A percentile compares a stretch with the other conserved stretches of the same genome.
Conservation (phyloP, 2,797 vertebrate genomes). For the Tolypeutes matacus region DNA sequence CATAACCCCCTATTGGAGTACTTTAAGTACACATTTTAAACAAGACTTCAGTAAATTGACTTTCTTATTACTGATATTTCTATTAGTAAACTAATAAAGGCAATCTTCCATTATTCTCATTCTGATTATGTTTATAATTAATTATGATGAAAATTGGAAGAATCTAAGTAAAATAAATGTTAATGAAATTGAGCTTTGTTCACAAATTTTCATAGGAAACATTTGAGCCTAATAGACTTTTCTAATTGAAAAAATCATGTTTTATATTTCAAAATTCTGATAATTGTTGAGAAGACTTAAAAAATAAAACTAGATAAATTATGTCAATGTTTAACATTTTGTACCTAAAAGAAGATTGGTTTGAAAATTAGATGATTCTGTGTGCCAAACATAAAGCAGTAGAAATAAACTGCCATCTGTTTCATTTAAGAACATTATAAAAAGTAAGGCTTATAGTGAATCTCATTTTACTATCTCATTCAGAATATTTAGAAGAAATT, state of each 20-base stretch:
- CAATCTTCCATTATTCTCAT: neutral
- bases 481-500: neutral
- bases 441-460: conserved; percentile 33
- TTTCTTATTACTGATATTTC: neutral
- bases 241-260: neutral
- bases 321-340: conserved; percentile 47
- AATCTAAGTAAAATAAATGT: conserved; percentile 39
- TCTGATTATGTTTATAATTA: neutral
- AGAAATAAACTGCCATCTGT: conserved; percentile 50
- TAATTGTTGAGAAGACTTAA: neutral
- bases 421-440: conserved; percentile 58
- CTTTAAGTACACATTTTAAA: neutral
- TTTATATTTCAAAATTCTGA: conserved; percentile 46
- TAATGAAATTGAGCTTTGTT: neutral
- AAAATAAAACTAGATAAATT: neutral
- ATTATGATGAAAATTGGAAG: neutral
- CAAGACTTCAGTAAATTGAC: neutral
- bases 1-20: neutral
- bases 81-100: neutral
- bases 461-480: conserved; percentile 42
- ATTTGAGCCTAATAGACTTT: neutral
- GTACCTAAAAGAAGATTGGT: conserved; percentile 23
- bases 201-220: conserved; percentile 8
- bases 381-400: neutral
- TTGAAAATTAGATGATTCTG: conserved; percentile 52